phyloP scores from a whole-genome alignment of 2,113 vertebrate genomes.

The Bujurquina vittata region DNA sequence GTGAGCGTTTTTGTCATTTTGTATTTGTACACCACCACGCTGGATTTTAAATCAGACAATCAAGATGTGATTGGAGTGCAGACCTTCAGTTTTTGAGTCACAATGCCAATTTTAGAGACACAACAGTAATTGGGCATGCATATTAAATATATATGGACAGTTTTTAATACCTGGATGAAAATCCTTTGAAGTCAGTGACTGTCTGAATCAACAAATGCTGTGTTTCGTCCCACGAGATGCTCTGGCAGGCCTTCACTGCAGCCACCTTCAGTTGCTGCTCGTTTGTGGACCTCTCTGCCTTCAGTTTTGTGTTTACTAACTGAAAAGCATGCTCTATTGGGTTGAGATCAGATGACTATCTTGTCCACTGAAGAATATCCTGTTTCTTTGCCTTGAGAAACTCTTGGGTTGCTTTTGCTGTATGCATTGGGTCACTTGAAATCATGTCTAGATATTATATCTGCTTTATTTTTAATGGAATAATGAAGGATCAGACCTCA shows the following conservation, averaged over 20 bases:
- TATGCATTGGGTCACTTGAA: neutral
- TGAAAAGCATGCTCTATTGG: neutral
- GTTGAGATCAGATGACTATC: neutral
- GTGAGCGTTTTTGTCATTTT: neutral
- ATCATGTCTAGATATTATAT: neutral
- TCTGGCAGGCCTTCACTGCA: neutral
- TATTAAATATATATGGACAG: neutral
- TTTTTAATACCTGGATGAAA: neutral
- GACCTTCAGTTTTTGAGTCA: neutral
- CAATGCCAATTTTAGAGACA: neutral
- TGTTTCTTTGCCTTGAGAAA: neutral
- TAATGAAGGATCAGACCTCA: neutral
- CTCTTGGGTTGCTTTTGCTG: neutral
- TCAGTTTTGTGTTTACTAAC: neutral
- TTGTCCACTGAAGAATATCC: neutral
- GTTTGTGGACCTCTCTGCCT: neutral
- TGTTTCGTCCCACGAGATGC: neutral
- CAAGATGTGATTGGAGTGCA: neutral
- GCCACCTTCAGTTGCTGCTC: neutral
- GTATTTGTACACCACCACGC: neutral
- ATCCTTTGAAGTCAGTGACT: neutral
- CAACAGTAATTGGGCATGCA: neutral
- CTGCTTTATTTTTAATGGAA: neutral
- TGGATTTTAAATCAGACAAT: neutral
- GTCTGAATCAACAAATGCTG: neutral